Evolutionary conservation across 2,888 invertebrate genomes (phyloP).

Genomic region (Hyles lineata): DNA sequence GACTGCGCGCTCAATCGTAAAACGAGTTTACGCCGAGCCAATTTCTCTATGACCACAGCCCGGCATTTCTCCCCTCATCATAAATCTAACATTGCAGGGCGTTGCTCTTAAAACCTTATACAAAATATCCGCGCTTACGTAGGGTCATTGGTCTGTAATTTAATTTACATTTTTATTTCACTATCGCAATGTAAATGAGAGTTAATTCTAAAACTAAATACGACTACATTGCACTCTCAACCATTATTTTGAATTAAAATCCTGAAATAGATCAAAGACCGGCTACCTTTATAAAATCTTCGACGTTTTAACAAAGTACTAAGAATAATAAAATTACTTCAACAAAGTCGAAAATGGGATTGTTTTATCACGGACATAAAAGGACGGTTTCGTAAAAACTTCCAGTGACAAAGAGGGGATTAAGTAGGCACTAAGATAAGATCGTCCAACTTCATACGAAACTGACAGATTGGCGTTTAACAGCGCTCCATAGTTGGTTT

Average conservation of each 20-base stretch:
- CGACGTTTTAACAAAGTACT: constrained; percentile 47
- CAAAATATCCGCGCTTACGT: neutral
- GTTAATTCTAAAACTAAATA: neutral
- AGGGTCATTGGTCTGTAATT: neutral
- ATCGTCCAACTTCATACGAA: constrained; percentile 47
- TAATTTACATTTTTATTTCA: neutral
- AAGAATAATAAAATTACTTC: constrained; percentile 50
- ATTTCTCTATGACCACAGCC: constrained; percentile 47
- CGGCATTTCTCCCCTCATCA: constrained; percentile 44
- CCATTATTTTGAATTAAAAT: neutral
- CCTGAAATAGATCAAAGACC: neutral
- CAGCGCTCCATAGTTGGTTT: constrained; percentile 40
- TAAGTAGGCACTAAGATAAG: constrained; percentile 41
- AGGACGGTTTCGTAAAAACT: constrained; percentile 40
- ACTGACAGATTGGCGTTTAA: constrained; percentile 52
- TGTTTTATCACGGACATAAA: constrained; percentile 53
- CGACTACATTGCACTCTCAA: neutral
- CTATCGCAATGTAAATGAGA: neutral
- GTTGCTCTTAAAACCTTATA: neutral
- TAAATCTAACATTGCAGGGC: constrained; percentile 33
- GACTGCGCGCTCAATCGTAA: constrained; percentile 43
- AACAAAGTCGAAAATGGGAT: constrained; percentile 57
- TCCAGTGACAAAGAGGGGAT: constrained; percentile 48
- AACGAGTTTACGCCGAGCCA: constrained; percentile 46
- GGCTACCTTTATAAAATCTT: neutral